These are phyloP conservation scores for Lucilia cuprina DNA, from an alignment of 1,140 invertebrate genomes.

Conservation along the genomic window DNA sequence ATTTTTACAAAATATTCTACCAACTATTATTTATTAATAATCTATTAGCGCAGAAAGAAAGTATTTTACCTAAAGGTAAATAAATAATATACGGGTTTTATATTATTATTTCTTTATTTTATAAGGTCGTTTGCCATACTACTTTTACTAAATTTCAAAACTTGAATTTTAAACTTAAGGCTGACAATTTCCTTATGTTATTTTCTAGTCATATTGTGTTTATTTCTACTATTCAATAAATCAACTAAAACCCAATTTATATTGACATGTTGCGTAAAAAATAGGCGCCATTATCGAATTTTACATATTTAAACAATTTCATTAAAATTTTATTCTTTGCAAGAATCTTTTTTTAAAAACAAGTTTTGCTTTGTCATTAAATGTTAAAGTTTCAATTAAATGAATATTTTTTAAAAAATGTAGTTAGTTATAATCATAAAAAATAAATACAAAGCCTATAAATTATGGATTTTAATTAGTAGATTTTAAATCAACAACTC, in stretches of 20 bases:
- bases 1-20: too few relatives aligned
- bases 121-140: too few relatives aligned
- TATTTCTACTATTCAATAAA: background rate
- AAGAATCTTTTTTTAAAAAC: background rate
- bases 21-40: too few relatives aligned
- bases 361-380: too few relatives aligned
- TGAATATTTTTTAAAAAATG: background rate
- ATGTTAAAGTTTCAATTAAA: too few relatives aligned
- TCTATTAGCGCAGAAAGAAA: too few relatives aligned
- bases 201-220: background rate
- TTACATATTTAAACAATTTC: background rate
- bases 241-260: background rate
- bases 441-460: slow-evolving; percentile 3
- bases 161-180: too few relatives aligned
- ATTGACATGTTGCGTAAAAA: background rate
- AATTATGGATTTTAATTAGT: background rate
- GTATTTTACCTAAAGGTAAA: too few relatives aligned
- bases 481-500: background rate
- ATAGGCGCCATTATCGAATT: background rate
- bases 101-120: too few relatives aligned
- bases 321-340: background rate
- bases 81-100: too few relatives aligned
- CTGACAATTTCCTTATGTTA: background rate
- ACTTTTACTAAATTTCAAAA: too few relatives aligned
- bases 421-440: background rate